Evolutionary conservation across 2,113 vertebrate genomes (phyloP).

Genomic region (Paradoxurus hermaphroditus): DNA sequence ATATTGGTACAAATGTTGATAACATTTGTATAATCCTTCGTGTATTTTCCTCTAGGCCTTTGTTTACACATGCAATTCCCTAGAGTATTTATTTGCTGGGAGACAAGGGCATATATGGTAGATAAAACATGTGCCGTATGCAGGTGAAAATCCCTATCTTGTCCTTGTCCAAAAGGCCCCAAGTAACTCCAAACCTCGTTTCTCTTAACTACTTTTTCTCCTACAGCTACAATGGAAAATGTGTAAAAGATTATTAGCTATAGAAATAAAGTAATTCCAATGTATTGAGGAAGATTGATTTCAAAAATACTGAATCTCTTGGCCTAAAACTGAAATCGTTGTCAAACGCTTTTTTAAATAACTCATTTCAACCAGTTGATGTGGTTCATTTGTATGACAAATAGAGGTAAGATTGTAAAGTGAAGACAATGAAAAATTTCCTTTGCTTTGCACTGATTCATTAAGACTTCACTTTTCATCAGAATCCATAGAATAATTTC

Average conservation of each 20-base stretch:
- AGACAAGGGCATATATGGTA: neutral
- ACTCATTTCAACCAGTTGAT: neutral
- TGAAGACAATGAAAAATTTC: neutral
- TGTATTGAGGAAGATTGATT: neutral
- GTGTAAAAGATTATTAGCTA: neutral
- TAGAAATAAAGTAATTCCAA: neutral
- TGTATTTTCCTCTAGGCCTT: neutral
- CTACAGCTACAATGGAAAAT: neutral
- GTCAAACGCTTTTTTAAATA: neutral
- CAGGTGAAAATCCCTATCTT: neutral
- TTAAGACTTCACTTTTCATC: neutral
- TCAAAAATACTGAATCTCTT: neutral
- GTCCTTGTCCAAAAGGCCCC: neutral
- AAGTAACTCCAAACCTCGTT: neutral
- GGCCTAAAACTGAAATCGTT: neutral
- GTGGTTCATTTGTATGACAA: neutral
- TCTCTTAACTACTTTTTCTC: neutral
- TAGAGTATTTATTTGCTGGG: neutral
- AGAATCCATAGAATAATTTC: neutral
- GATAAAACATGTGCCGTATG: neutral
- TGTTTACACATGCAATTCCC: neutral
- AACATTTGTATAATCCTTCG: neutral
- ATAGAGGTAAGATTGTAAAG: neutral
- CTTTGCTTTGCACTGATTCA: neutral
- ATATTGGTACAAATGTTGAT: neutral